Conservation (phyloP, 2,888 invertebrate species). For the Chydorus sphaericus region DNA sequence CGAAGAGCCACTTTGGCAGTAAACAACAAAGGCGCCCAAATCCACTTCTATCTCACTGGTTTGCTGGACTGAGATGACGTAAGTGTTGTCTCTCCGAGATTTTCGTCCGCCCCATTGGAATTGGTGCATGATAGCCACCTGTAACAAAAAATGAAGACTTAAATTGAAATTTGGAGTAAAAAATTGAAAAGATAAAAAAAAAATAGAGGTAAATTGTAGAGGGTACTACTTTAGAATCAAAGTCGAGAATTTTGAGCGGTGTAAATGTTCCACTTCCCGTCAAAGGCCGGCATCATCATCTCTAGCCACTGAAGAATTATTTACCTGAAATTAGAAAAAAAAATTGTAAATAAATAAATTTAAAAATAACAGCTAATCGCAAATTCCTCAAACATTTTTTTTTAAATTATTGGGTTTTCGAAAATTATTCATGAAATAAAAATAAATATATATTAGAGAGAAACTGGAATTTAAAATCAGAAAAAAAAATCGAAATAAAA, state of each 20-base stretch:
- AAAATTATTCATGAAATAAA: background rate
- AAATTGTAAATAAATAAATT: no score
- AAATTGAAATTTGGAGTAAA: no score
- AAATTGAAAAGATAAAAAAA: no score
- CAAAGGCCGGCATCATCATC: conserved; percentile 15
- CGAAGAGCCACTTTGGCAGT: conserved; percentile 25
- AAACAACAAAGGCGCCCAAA: conserved; percentile 2
- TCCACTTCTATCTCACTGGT: conserved; percentile 9
- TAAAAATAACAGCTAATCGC: background rate
- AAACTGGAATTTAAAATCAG: no score
- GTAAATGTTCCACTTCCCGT: conserved; percentile 17
- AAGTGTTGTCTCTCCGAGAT: background rate
- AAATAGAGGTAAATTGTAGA: no score
- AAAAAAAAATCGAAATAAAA: background rate
- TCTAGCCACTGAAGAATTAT: background rate
- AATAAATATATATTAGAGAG: no score
- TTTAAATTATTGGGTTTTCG: background rate
- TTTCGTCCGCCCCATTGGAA: background rate
- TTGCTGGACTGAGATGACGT: conserved; percentile 1
- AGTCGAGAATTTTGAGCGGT: conserved; percentile 8
- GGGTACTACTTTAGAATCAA: background rate
- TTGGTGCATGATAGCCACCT: background rate
- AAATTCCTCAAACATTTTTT: no score
- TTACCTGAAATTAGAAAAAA: no score
- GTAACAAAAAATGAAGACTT: background rate